Evolutionary conservation across 2,888 invertebrate species (phyloP), one percentile per base, ranked within the genome.

Genomic region (Cryptocheilus praepositus): DNA sequence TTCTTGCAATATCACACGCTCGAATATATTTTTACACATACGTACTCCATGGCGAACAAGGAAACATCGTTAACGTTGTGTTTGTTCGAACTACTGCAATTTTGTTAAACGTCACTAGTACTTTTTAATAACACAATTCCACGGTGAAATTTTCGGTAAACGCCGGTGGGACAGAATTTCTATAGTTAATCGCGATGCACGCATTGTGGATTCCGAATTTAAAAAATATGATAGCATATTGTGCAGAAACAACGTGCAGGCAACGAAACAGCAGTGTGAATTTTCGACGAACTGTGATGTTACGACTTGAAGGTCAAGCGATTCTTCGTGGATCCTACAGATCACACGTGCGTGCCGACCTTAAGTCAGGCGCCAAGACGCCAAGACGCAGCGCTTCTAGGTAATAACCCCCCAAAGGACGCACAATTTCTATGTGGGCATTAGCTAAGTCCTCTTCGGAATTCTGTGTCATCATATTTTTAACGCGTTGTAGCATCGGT

Each of bases 401-500:
- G 64, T 65, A 64, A 70, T 70, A 74, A 65, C 63, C 49, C 13
- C 22, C 67, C 53, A 71, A 71, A 73, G 76, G 72, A 77, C 71
- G 75, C 76, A 77, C 81, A 79, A 79, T 84, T 84, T 80, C 82
- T 83, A 77, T 64, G 67, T 65, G 73, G 71, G 80, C 77, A 79
- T 84, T 83, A 83, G 83, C 83, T 69, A 80, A 83, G 77, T 80
- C 79, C 65, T 74, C 70, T 58, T 71, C 67, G 73, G 63, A 71
- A 71, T 76, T 76, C 62, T 64, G 76, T 71, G 71, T 77, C 67
- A 64, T 64, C 74, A 76, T 77, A 83, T 87, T 88, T 88, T 87
- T 85, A 86, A 81, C 83, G 80, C 79, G 74, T 81, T n/a, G 83
- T 87, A 88, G 87, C n/a, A n/a, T 87, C 87, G 88, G 88, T 88